Conservation (phyloP, 2,888 invertebrate genomes). For the Pachymerium ferrugineum region DNA sequence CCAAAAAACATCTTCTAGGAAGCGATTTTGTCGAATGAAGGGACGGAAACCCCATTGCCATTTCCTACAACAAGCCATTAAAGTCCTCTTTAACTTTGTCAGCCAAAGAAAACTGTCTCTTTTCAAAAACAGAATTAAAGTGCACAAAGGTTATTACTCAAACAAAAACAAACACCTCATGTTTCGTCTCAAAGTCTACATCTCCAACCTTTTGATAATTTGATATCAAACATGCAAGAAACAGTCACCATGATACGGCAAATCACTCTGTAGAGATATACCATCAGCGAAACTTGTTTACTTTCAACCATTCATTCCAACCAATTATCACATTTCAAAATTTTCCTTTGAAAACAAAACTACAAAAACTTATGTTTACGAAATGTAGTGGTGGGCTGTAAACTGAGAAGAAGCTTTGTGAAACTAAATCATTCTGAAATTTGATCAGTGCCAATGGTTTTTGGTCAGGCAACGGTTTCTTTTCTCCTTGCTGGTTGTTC, state of each 20-base stretch:
- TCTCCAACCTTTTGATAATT: not conserved
- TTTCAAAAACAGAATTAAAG: no score
- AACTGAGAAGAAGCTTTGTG: not conserved
- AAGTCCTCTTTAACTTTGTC: no score
- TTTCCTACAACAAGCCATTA: not conserved
- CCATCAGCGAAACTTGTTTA: not conserved
- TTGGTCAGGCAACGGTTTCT: not conserved
- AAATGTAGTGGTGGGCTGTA: not conserved
- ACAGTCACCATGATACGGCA: not conserved
- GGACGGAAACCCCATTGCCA: not conserved
- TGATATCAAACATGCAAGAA: not conserved
- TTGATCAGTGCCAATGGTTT: not conserved
- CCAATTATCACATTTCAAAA: no score
- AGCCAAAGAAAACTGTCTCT: no score
- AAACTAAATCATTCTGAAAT: not conserved
- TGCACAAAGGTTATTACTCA: no score
- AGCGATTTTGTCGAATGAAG: not conserved
- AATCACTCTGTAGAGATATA: not conserved
- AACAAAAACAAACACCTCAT: not conserved
- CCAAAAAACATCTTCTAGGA: not conserved
- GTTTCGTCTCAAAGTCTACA: not conserved
- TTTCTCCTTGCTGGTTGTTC: not conserved
- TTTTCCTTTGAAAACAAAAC: no score
- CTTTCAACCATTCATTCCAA: no score
- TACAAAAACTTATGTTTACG: not conserved